Evolutionary conservation across 2,888 invertebrate species (phyloP), one percentile per base, ranked within the genome.

Genomic region (Drosophila macrospina): DNA sequence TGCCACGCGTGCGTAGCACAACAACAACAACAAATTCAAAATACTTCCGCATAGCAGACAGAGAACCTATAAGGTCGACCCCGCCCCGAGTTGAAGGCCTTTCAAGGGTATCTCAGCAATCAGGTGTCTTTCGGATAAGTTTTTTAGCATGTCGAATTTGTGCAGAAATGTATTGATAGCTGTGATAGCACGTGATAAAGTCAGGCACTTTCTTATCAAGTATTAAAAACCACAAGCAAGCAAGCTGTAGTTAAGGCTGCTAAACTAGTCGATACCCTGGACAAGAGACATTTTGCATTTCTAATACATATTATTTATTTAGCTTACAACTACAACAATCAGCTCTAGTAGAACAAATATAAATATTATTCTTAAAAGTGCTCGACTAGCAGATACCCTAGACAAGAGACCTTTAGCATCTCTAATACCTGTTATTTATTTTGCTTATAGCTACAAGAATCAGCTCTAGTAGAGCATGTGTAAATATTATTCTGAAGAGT

Each of bases 131-230:
- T 5, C 15, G 11, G n/a, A 32, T 34, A 47, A 47, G 32, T 51
- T 51, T 34, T 34, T n/a, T 2, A 42, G 51, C 44, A 10, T 45
- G 28, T 34, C 39, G 44, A 39, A 51, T 60, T 61, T 56, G 32
- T 34, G 28, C 41, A 24, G 36, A 50, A 34, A n/a, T 44, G 13
- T 52, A 52, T 65, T 51, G 60, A 65, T 45, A 45, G 39, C 69
- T 16, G 41, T 56, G 48, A 26, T 48, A 28, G 41, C 71, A 60
- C 71, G 60, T 61, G 71, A 70, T 70, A 65, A 48, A 55, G 37
- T 16, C 34, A 26, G 48, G 39, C 16, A 60, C 15, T 48, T 70
- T 28, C 65, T 71, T 71, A 71, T 71, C 71, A 48, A 42, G n/a
- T 16, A 15, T 15, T 11, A 59, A 54, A 47, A 13, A n/a, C 28